A percentile compares a stretch with the other conserved stretches of the same genome.
Evolutionary conservation across 23 tunicate species (phyloP).

Genomic region (Styela clava): DNA sequence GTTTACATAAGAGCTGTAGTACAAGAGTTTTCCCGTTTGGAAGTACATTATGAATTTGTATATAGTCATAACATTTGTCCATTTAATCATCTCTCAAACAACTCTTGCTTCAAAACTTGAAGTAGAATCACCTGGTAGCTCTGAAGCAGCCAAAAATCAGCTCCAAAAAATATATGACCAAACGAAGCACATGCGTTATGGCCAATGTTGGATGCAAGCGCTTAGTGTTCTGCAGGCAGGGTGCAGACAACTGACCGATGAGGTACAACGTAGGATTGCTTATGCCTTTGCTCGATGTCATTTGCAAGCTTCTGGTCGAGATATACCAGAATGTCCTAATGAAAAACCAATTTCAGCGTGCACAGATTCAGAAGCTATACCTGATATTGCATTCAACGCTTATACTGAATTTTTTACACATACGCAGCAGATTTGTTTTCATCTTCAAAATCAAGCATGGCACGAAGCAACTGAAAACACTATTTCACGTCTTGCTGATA

Average conservation of each 20-base stretch:
- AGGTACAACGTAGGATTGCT: conserved; percentile 79
- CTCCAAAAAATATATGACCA: conserved; percentile 52
- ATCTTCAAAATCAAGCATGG: conserved; percentile 92
- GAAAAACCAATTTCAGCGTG: conserved; percentile 57
- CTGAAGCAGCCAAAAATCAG: conserved; percentile 51
- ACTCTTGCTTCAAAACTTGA: conserved; percentile 24
- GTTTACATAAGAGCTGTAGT: too few relatives aligned
- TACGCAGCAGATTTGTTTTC: conserved; percentile 91
- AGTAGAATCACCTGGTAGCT: conserved; percentile 37
- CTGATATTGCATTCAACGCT: conserved; percentile 66
- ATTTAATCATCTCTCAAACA: too few relatives aligned
- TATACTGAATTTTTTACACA: conserved; percentile 90
- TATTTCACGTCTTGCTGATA: conserved; percentile 67
- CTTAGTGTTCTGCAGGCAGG: conserved; percentile 46
- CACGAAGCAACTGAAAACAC: conserved; percentile 89
- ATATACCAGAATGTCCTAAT: conserved; percentile 63
- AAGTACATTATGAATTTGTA: too few relatives aligned
- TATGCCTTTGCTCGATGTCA: conserved; percentile 91
- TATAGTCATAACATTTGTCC: too few relatives aligned
- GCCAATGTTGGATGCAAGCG: conserved; percentile 89
- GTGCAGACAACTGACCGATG: conserved; percentile 70
- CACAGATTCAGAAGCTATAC: conserved; percentile 44
- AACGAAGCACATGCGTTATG: conserved; percentile 75
- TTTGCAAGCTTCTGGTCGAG: conserved; percentile 78
- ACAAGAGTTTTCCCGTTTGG: too few relatives aligned